phyloP scores from a whole-genome alignment of 2,797 vertebrate genomes.

The Muscicapa striata region DNA sequence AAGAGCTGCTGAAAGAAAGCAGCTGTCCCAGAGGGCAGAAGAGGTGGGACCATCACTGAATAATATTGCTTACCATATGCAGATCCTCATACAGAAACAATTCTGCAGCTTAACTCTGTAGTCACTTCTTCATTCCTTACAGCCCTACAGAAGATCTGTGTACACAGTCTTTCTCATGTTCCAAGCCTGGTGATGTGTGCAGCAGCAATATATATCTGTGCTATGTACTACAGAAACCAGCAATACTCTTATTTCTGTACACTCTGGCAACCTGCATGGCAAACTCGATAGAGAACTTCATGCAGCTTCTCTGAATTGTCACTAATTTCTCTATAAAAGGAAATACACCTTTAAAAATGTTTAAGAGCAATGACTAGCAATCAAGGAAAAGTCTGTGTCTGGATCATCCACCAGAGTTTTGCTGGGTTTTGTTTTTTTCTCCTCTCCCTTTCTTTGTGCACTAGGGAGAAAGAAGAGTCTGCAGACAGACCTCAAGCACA shows the following conservation, averaged over 20 bases:
- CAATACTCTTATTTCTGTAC: not conserved
- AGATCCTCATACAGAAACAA: not conserved
- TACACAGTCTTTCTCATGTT: not conserved
- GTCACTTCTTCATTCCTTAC: not conserved
- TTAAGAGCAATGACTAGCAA: not conserved
- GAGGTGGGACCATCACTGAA: not conserved
- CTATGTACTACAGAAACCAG: not conserved
- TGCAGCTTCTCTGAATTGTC: not conserved
- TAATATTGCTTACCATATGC: not conserved
- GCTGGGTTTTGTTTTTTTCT: fast-evolving
- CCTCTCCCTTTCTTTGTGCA: not conserved
- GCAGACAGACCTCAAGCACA: not conserved
- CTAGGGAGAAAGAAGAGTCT: not conserved
- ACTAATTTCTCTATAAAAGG: not conserved
- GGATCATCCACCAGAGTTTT: not conserved
- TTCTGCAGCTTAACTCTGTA: not conserved
- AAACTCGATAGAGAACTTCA: not conserved
- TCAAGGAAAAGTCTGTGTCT: not conserved
- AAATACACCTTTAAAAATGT: not conserved
- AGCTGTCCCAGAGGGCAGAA: not conserved
- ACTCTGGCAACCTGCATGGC: not conserved
- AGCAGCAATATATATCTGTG: not conserved
- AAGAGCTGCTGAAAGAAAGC: not conserved
- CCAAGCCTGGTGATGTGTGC: not conserved
- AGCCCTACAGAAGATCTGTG: not conserved